Percentiles rank a stretch among this genome's conserved stretches.
Evolutionary conservation across 2,888 invertebrate genomes (phyloP).

Genomic region (Pycnomerus fuliginosus): DNA sequence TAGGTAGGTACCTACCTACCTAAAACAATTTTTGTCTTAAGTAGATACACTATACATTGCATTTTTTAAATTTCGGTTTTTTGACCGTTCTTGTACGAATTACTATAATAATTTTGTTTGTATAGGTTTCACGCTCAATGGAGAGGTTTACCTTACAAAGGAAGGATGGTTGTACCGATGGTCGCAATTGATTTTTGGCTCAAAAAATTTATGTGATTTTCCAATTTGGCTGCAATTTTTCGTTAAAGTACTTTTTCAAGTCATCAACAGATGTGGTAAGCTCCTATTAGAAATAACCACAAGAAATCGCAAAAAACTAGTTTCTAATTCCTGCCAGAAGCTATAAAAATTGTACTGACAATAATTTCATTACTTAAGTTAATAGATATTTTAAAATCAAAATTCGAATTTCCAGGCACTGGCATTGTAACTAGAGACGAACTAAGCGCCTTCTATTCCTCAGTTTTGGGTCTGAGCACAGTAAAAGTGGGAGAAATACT

Average conservation of each 20-base stretch:
- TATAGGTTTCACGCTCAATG: slow-evolving; percentile 48
- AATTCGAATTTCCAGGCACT: slow-evolving; percentile 53
- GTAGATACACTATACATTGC: no score
- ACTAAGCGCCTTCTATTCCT: slow-evolving; percentile 68
- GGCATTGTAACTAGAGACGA: slow-evolving; percentile 69
- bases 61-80: no score
- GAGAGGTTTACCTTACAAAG: slow-evolving; percentile 57
- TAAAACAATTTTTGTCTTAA: no score
- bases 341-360: background rate
- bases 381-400: background rate
- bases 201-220: slow-evolving; percentile 61
- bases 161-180: slow-evolving; percentile 73
- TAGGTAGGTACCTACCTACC: no score
- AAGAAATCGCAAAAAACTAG: background rate
- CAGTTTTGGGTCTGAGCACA: slow-evolving; percentile 65
- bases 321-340: background rate
- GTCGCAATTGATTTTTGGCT: slow-evolving; percentile 59
- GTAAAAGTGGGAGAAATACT: slow-evolving; percentile 65
- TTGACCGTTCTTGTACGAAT: no score
- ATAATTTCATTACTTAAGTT: background rate
- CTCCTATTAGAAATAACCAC: slow-evolving; percentile 16
- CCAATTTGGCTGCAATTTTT: slow-evolving; percentile 75
- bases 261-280: slow-evolving; percentile 68
- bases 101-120: slow-evolving; percentile 1
- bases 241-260: slow-evolving; percentile 70